phyloP scores from a whole-genome alignment of 1,140 invertebrate genomes.

The Daktulosphaira vitifoliae region DNA sequence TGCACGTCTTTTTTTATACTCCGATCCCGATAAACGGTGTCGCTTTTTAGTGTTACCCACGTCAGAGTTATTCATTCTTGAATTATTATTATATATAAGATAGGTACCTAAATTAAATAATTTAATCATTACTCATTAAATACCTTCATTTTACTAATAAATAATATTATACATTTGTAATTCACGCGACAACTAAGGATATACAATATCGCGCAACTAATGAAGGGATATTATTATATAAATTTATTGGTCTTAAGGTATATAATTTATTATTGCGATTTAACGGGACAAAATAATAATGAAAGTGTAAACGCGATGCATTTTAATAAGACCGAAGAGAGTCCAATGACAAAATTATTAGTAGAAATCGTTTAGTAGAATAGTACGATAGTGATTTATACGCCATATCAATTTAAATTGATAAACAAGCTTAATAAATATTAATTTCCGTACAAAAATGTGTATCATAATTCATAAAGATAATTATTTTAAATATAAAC shows the following conservation, averaged over 20 bases:
- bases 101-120: conserved; percentile 6
- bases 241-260: too few relatives aligned
- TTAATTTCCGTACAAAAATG: conserved; percentile 1
- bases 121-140: conserved; percentile 37
- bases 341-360: background rate
- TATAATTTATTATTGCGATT: too few relatives aligned
- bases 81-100: background rate
- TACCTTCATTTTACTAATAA: too few relatives aligned
- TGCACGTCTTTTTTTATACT: background rate
- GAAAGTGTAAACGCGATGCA: too few relatives aligned
- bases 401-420: background rate
- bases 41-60: conserved; percentile 2
- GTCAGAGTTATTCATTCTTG: background rate
- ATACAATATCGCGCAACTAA: too few relatives aligned
- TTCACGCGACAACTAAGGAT: too few relatives aligned
- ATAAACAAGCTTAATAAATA: conserved; percentile 5
- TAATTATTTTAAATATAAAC: conserved; percentile 1
- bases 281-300: too few relatives aligned
- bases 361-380: conserved; percentile 5
- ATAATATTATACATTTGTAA: too few relatives aligned
- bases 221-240: too few relatives aligned
- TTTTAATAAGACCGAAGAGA: background rate
- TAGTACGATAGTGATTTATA: background rate
- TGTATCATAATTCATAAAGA: conserved; percentile 1
- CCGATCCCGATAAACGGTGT: background rate